Conservation (phyloP, 2,888 invertebrate species). For the Ctenicera cuprea region DNA sequence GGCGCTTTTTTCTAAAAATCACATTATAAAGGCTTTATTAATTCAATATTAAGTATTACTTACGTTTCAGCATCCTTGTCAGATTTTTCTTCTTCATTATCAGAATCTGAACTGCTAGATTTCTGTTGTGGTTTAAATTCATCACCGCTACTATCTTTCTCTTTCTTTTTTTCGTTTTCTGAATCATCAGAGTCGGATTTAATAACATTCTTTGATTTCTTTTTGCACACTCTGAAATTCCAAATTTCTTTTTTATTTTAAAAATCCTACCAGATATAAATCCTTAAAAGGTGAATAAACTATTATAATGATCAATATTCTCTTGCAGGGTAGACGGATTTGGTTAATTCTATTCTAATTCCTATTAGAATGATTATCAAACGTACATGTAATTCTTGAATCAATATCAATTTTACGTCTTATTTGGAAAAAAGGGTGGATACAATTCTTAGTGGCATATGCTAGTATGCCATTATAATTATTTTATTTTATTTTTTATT, state of each 20-base stretch:
- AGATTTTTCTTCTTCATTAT: slow-evolving; percentile 54
- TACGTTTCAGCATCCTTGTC: slow-evolving; percentile 46
- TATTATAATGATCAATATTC: too few relatives aligned
- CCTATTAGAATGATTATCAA: too few relatives aligned
- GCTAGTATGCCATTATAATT: too few relatives aligned
- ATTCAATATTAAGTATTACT: slow-evolving; percentile 31
- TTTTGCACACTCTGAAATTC: not conserved
- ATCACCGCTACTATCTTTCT: slow-evolving; percentile 44
- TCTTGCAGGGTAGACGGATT: too few relatives aligned
- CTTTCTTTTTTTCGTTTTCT: slow-evolving; percentile 49
- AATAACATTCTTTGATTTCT: slow-evolving; percentile 54
- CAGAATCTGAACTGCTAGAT: slow-evolving; percentile 31
- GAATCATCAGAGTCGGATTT: slow-evolving; percentile 64
- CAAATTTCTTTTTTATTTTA: not conserved
- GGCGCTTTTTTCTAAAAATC: slow-evolving; percentile 50
- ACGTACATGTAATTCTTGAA: too few relatives aligned
- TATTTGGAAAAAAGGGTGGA: too few relatives aligned
- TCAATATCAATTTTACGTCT: too few relatives aligned
- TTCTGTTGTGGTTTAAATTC: not conserved
- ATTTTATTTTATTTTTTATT: too few relatives aligned
- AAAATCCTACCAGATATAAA: too few relatives aligned
- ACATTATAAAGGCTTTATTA: not conserved
- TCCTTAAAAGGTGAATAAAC: too few relatives aligned
- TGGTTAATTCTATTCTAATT: too few relatives aligned
- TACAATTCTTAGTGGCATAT: too few relatives aligned